phyloP scores from a whole-genome alignment of 23 tunicate species.

The Aplidium turbinatum region DNA sequence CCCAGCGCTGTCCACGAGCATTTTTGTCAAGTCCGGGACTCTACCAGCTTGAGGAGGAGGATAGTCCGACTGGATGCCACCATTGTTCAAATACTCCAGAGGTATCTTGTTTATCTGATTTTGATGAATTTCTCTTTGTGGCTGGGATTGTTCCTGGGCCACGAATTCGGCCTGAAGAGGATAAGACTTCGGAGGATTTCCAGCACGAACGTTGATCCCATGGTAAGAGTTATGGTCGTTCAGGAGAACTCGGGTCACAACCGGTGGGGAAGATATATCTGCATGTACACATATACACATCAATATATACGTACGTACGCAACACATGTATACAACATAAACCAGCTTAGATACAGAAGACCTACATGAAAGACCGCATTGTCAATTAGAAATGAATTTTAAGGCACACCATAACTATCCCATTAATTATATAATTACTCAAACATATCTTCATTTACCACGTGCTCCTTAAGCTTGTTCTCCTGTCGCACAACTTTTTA shows the following conservation, averaged over 20 bases:
- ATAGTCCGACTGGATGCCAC: neutral
- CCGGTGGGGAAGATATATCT: constrained; percentile 31
- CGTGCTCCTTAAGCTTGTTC: no score
- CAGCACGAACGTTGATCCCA: constrained; percentile 1
- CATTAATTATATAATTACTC: no score
- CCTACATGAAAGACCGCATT: no score
- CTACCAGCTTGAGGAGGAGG: neutral
- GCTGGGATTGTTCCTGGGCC: constrained; percentile 23
- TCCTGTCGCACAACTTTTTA: no score
- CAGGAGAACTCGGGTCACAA: constrained; percentile 37
- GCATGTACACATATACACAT: no score
- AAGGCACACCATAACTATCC: no score
- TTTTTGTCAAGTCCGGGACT: constrained; percentile 64
- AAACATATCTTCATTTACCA: no score
- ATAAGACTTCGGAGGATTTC: neutral
- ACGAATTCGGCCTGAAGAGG: neutral
- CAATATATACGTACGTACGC: no score
- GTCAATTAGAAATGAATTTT: no score
- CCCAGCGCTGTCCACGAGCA: constrained; percentile 83
- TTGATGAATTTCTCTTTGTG: constrained; percentile 18
- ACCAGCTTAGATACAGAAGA: no score
- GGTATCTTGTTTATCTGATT: constrained; percentile 17
- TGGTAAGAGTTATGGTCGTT: constrained; percentile 60
- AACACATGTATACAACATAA: no score
- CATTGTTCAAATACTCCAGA: constrained; percentile 3